A percentile compares a stretch with the other conserved stretches of the same genome.
Evolutionary conservation across 37 sponge, comb jelly and placozoan genomes (phyloP).

Genomic region (Halisarca cf. caerulea): DNA sequence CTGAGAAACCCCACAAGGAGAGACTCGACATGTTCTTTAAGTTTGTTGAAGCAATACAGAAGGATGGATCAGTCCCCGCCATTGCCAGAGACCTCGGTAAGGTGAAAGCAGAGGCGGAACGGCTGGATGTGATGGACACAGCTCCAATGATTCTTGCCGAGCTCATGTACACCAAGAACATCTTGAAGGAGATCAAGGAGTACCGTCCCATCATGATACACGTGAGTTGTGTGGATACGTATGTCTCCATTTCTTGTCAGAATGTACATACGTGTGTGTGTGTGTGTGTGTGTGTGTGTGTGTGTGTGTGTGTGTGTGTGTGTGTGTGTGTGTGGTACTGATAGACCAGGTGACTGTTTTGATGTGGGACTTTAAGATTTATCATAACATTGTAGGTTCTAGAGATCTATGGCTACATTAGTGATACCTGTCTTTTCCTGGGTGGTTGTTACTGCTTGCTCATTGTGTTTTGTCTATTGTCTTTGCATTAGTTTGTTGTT

Average conservation of each 20-base stretch:
- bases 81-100: slow-evolving; percentile 45
- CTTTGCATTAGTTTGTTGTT: slow-evolving; percentile 83
- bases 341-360: too few relatives aligned
- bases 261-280: neutral
- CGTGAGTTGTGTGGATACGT: slow-evolving; percentile 55
- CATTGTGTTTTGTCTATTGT: too few relatives aligned
- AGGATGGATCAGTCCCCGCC: slow-evolving; percentile 46
- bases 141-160: slow-evolving; percentile 92
- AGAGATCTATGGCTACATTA: too few relatives aligned
- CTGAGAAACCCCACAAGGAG: slow-evolving; percentile 67
- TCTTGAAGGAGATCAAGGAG: slow-evolving; percentile 81
- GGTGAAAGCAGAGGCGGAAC: slow-evolving; percentile 90
- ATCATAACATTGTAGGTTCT: too few relatives aligned
- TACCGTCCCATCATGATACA: slow-evolving; percentile 85
- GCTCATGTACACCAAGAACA: slow-evolving; percentile 76
- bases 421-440: too few relatives aligned
- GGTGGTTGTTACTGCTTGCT: neutral
- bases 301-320: too few relatives aligned
- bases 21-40: slow-evolving; percentile 87
- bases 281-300: neutral
- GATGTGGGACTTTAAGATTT: too few relatives aligned
- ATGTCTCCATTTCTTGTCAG: neutral
- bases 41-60: slow-evolving; percentile 78
- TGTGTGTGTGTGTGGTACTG: too few relatives aligned
- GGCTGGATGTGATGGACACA: slow-evolving; percentile 93